Base-by-base conservation (phyloP, 2,888 invertebrate genomes). In the Parnassius apollo region DNA sequence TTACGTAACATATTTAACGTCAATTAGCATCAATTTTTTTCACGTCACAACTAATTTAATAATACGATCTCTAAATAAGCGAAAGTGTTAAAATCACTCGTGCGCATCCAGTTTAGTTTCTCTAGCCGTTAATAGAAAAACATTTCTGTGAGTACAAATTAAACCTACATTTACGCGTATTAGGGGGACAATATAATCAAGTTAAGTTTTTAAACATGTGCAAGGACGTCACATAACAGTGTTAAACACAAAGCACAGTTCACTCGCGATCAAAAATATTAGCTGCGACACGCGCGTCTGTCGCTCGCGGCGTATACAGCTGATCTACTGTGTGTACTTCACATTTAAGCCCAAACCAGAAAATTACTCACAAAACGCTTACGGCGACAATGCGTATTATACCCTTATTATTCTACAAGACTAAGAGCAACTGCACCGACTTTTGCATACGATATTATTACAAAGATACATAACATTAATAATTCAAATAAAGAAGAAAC, bases 51-150 rank as follows among this genome's bases (percentile, higher is more conserved):
- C 62, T 18, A 57, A 60, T 64, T 61, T 62, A 66, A 64, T 64
- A 62, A 64, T 64, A 69, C 66, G 66, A 65, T 65, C 52, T 51
- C 51, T 55, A 68, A 64, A 75, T 70, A 72, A 79, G 81, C 80
- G 87, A 89, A 89, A 89, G 87, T 85, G 70, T 76, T 73, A 80
- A 35, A 64, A 76, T 74, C 82, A 85, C 83, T 87, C 83, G 76
- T 80, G 86, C 86, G 85, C 85, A 85, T 88, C 86, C 79, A 82
- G 71, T 77, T 78, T 78, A 54, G 48, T 64, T 64, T 60, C 64
- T 44, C 64, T 60, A 44, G 48, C 35, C 22, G 49, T 52, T 25
- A 42, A 55, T 45, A 64, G 46, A 59, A 53, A 51, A 54, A 46
- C 4, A 13, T 13, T 13, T 13, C 49, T 12, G 1, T 3, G 13